Conservation (phyloP, 2,797 vertebrate genomes). For the Amazona finschi region DNA sequence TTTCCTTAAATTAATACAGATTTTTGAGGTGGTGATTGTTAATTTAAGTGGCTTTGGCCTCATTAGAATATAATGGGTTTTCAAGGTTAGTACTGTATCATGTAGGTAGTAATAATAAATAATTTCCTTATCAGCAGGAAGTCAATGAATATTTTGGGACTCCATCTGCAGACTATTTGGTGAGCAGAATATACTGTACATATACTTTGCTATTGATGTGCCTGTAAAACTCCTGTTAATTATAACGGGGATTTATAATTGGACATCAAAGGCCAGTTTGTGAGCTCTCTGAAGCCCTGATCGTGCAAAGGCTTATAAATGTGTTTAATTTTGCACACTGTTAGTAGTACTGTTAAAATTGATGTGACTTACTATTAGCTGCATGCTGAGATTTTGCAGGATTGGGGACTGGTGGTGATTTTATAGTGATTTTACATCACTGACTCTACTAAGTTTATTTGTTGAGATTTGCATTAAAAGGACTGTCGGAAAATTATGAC, state of each 20-base stretch:
- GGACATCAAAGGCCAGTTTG: constrained; percentile 54
- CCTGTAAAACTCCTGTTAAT: constrained; percentile 48
- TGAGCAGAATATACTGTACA: constrained; percentile 28
- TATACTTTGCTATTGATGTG: constrained; percentile 32
- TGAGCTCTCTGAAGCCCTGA: constrained; percentile 50
- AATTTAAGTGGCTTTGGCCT: constrained; percentile 27
- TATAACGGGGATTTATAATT: constrained; percentile 56
- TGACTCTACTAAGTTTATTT: not conserved
- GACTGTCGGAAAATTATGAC: not conserved
- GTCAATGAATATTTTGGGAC: constrained; percentile 70
- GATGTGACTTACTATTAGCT: constrained; percentile 37
- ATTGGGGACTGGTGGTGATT: not conserved
- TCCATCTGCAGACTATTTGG: constrained; percentile 66
- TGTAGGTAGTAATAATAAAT: constrained; percentile 70
- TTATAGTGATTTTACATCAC: constrained; percentile 5
- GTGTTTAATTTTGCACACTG: constrained; percentile 49
- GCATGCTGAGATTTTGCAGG: constrained; percentile 36
- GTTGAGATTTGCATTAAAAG: constrained; percentile 33
- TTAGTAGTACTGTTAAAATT: constrained; percentile 39
- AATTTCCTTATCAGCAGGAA: constrained; percentile 65
- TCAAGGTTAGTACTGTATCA: constrained; percentile 66
- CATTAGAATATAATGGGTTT: constrained; percentile 63
- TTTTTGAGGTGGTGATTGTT: constrained; percentile 2
- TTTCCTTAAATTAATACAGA: constrained; percentile 24
- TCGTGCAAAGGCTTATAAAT: constrained; percentile 50